Conservation (phyloP, 2,797 vertebrate species). For the Harpagifer antarcticus region DNA sequence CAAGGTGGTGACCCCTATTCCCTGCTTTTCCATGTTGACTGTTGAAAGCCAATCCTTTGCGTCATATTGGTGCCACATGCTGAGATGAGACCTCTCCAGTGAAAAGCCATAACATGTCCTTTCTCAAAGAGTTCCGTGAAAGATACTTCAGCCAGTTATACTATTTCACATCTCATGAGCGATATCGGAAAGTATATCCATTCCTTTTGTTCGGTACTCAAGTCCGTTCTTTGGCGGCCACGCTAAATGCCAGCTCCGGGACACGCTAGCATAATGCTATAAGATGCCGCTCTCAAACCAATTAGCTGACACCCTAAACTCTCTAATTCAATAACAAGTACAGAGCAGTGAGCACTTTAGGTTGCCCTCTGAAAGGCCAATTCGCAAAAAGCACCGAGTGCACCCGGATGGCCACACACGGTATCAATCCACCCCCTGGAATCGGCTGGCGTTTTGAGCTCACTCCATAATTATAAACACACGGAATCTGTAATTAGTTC, state of each 20-base stretch:
- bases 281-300: conserved; percentile 63
- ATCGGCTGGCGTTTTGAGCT: conserved; percentile 73
- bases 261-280: conserved; percentile 51
- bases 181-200: conserved; percentile 8
- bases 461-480: conserved; percentile 80
- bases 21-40: conserved; percentile 55
- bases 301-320: conserved; percentile 80
- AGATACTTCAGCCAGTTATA: conserved; percentile 26
- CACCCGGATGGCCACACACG: conserved; percentile 80
- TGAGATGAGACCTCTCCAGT: conserved; percentile 56
- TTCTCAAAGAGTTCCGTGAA: conserved; percentile 19
- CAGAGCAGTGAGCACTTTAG: conserved; percentile 73
- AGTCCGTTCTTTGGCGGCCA: conserved; percentile 31
- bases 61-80: conserved; percentile 78
- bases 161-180: conserved; percentile 24
- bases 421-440: conserved; percentile 79
- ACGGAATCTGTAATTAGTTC: conserved; percentile 84
- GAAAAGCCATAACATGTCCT: conserved; percentile 43
- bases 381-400: conserved; percentile 53
- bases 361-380: conserved; percentile 75
- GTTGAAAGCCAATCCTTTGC: conserved; percentile 60
- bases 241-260: conserved; percentile 41
- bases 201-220: conserved; percentile 13
- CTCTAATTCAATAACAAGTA: conserved; percentile 80
- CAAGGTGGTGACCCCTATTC: conserved; percentile 37